Percentiles rank a stretch among this genome's conserved stretches.
Conservation (phyloP, 2,113 vertebrate genomes). For the Paramormyrops kingsleyae region DNA sequence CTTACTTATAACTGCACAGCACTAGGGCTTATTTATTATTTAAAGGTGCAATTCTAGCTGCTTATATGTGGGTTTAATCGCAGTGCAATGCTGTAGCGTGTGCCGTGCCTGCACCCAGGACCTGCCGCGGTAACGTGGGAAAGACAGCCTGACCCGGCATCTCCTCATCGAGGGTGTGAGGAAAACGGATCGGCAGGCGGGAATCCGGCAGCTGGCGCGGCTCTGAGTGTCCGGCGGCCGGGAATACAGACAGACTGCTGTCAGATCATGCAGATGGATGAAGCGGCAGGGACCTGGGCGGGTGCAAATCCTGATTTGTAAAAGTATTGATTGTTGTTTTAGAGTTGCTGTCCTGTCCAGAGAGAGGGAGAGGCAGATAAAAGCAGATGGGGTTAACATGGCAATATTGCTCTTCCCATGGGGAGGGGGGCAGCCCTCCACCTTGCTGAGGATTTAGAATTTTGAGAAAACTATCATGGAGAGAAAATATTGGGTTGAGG, state of each 20-base stretch:
- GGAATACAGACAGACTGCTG: constrained; percentile 67
- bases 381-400: constrained; percentile 26
- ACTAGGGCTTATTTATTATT: constrained; percentile 66
- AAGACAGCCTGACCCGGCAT: neutral
- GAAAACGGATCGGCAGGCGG: too few species aligned
- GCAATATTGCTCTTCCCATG: neutral
- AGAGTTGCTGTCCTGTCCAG: constrained; percentile 28
- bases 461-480: neutral
- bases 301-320: constrained; percentile 58
- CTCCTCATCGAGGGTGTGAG: neutral
- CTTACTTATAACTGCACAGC: neutral
- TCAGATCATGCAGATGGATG: constrained; percentile 63
- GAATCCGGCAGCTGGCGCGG: neutral
- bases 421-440: neutral
- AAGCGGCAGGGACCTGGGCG: constrained; percentile 64
- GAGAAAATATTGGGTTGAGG: neutral
- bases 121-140: neutral
- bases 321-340: constrained; percentile 65
- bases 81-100: neutral
- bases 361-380: constrained; percentile 12
- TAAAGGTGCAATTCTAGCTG: constrained; percentile 65
- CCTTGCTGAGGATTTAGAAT: neutral
- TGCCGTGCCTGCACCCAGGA: neutral
- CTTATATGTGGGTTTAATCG: constrained; percentile 59
- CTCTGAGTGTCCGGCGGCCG: constrained; percentile 51